These are phyloP conservation scores for Lasioglossum morio DNA, from an alignment of 2,888 invertebrate genomes.

Conservation along the genomic window DNA sequence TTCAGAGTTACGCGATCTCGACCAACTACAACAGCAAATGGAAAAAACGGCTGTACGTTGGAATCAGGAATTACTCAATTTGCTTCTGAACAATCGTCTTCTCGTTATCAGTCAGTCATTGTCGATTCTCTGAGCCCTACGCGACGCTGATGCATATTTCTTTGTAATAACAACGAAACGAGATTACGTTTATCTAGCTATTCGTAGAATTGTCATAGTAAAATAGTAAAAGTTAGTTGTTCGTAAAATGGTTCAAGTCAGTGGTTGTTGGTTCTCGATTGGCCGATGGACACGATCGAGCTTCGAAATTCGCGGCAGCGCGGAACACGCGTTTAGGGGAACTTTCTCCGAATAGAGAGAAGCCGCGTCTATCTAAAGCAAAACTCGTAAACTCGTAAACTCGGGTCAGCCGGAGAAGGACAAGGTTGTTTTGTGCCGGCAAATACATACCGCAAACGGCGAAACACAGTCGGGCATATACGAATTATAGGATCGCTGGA, in stretches of 20 bases:
- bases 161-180: too few species aligned
- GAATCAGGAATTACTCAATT: too few species aligned
- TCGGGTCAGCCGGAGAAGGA: background rate
- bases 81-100: too few species aligned
- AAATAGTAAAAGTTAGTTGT: background rate
- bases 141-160: too few species aligned
- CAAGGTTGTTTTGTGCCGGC: slow-evolving; percentile 14
- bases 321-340: background rate
- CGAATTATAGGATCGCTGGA: slow-evolving; percentile 57
- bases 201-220: too few species aligned
- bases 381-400: slow-evolving; percentile 42
- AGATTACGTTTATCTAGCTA: too few species aligned
- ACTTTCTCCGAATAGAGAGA: slow-evolving; percentile 49
- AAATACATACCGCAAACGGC: background rate
- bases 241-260: background rate
- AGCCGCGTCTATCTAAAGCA: slow-evolving; percentile 35
- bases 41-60: background rate
- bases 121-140: too few species aligned
- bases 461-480: slow-evolving; percentile 34
- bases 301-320: slow-evolving; percentile 4
- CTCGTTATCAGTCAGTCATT: too few species aligned
- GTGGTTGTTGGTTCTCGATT: background rate
- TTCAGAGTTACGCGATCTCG: background rate
- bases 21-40: background rate
- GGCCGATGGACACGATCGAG: background rate